Conservation (phyloP, 2,888 invertebrate genomes). For the Rhopalosiphum nymphaeae region DNA sequence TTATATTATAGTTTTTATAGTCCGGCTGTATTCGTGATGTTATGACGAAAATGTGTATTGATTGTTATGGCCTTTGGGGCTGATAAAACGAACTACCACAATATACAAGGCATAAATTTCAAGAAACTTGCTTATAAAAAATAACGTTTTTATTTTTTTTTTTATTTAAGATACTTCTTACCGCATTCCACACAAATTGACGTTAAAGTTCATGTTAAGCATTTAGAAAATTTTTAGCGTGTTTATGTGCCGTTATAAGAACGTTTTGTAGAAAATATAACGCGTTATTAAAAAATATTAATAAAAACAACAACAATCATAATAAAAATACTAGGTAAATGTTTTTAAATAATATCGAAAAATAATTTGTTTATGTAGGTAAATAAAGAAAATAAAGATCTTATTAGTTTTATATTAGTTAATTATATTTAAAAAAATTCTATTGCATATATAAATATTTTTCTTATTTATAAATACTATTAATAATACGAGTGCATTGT, state of each 20-base stretch:
- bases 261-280: background rate
- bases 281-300: slow-evolving; percentile 8
- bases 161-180: background rate
- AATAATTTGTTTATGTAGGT: background rate
- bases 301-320: too few relatives aligned
- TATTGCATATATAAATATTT: background rate
- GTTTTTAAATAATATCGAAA: background rate
- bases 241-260: background rate
- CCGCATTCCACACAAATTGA: background rate
- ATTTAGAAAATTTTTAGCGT: background rate
- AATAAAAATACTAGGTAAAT: background rate
- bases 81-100: slow-evolving; percentile 9
- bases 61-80: background rate
- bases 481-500: background rate
- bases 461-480: background rate
- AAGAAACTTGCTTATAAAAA: slow-evolving; percentile 30
- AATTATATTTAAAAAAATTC: background rate
- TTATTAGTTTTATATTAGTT: background rate
- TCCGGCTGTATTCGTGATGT: background rate
- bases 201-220: background rate
- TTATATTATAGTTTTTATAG: slow-evolving; percentile 50
- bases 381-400: background rate
- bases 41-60: slow-evolving; percentile 26
- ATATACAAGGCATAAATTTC: slow-evolving; percentile 22
- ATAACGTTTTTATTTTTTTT: slow-evolving; percentile 26